phyloP scores from a whole-genome alignment of 2,888 invertebrate species.

The Spicauda simplicius region DNA sequence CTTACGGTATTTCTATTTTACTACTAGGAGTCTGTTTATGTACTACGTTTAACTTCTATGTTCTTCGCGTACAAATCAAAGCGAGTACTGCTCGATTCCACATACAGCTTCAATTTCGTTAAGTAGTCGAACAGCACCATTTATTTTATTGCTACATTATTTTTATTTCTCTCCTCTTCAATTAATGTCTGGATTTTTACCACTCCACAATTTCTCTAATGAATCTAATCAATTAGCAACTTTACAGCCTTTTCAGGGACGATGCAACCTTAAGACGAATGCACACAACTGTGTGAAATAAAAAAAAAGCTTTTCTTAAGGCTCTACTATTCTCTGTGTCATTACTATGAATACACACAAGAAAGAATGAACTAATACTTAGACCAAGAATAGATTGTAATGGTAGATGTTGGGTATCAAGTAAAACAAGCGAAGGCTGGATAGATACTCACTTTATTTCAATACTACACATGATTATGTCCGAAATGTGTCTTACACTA shows the following conservation, averaged over 20 bases:
- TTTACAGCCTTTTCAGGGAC: conserved; percentile 2
- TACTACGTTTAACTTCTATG: not conserved
- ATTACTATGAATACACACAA: too few relatives aligned
- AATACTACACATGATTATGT: too few relatives aligned
- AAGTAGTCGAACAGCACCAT: conserved; percentile 34
- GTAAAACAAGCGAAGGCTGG: too few relatives aligned
- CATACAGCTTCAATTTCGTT: conserved; percentile 35
- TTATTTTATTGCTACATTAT: conserved; percentile 36
- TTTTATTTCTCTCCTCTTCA: conserved; percentile 32
- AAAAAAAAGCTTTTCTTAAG: too few relatives aligned
- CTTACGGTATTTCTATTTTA: too few relatives aligned
- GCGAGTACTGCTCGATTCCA: conserved; percentile 1
- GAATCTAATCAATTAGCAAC: conserved; percentile 24
- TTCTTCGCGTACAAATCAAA: conserved; percentile 10
- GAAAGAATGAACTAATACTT: too few relatives aligned
- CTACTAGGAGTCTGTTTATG: too few relatives aligned
- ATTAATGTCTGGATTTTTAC: conserved; percentile 35
- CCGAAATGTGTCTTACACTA: too few relatives aligned
- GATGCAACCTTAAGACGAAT: not conserved
- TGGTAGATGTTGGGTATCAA: too few relatives aligned
- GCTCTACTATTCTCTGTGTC: too few relatives aligned
- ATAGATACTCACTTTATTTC: too few relatives aligned
- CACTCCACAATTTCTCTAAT: conserved; percentile 27
- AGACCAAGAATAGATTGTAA: too few relatives aligned
- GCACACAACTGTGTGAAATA: not conserved